Evolutionary conservation across 2,797 vertebrate species (phyloP), one percentile per base, ranked within the genome.

Genomic region (Poeciliopsis presidionis): DNA sequence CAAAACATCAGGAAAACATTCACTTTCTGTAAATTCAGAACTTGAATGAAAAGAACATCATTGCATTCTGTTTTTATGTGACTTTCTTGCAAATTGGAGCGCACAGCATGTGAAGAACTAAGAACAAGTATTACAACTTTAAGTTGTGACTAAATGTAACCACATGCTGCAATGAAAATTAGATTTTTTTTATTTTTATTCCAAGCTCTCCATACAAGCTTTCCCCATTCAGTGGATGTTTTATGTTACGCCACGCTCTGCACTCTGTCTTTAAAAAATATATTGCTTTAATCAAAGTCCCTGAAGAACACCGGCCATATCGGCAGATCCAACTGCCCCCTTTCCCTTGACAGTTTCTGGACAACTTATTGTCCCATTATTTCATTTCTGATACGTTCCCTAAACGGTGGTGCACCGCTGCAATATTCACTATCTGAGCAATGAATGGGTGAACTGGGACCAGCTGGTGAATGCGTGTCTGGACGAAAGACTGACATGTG

Each of bases 231-330:
- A 28, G 8, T 69, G 36, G 28, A 49, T 1, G 25, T 30, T 85
- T 84, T 90, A 88, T 90, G 84, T 88, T n/a, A 28, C 33, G 77
- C 70, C 79, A 80, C 85, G 78, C 78, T 61, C 5, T n/a, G 67
- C 47, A 28, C 61, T 74, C 74, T 61, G 45, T 82, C 77, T 74
- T 63, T 18, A 84, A 85, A 88, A 84, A 87, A 93, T 91, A 83
- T 89, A 90, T 88, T 85, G 84, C 89, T 93, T 69, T 93, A 91
- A 94, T 95, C 88, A 93, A 90, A 90, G 85, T 87, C 88, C 83
- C 65, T 49, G 79, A 86, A 86, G 82, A 90, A 84, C 76, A 85
- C 81, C 49, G 81, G 81, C 90, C 83, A 80, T 84, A 91, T 94
- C 92, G 92, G 90, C 92, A 92, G 80, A 91, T 88, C 85, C 53